These are phyloP conservation scores for Loris lydekkerianus DNA, from an alignment of 2,797 vertebrate genomes.

Conservation along the genomic window DNA sequence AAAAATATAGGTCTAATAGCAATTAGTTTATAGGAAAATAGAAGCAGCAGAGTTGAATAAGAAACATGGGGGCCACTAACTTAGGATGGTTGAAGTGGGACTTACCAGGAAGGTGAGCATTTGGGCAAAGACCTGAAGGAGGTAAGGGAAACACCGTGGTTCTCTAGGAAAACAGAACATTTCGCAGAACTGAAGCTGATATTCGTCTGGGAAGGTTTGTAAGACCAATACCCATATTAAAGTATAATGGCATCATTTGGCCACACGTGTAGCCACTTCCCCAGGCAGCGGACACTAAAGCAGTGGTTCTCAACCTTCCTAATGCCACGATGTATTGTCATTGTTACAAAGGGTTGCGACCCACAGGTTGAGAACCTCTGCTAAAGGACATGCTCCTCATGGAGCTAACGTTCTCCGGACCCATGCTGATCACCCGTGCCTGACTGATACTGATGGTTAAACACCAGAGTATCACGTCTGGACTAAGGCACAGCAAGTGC, in stretches of 20 bases:
- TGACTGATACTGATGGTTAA: background rate
- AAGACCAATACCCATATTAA: background rate
- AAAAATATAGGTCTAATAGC: background rate
- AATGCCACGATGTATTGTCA: too few relatives aligned
- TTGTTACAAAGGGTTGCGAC: too few relatives aligned
- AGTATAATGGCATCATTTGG: background rate
- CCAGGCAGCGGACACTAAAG: background rate
- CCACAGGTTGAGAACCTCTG: too few relatives aligned
- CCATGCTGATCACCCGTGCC: background rate
- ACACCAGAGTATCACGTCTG: background rate
- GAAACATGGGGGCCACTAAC: background rate
- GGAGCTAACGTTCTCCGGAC: background rate
- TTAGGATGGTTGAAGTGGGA: background rate
- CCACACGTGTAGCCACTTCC: background rate
- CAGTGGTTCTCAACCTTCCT: too few relatives aligned
- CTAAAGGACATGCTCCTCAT: background rate
- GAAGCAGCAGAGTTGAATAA: background rate
- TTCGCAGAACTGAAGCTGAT: background rate
- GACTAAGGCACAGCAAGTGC: background rate
- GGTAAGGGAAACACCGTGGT: background rate
- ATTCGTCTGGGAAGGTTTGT: background rate
- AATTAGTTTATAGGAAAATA: background rate
- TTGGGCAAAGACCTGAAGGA: background rate
- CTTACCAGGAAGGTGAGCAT: background rate
- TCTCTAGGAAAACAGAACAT: background rate